These are phyloP conservation scores for Bucorvus abyssinicus DNA, from an alignment of 2,797 vertebrate species.

Conservation along the genomic window DNA sequence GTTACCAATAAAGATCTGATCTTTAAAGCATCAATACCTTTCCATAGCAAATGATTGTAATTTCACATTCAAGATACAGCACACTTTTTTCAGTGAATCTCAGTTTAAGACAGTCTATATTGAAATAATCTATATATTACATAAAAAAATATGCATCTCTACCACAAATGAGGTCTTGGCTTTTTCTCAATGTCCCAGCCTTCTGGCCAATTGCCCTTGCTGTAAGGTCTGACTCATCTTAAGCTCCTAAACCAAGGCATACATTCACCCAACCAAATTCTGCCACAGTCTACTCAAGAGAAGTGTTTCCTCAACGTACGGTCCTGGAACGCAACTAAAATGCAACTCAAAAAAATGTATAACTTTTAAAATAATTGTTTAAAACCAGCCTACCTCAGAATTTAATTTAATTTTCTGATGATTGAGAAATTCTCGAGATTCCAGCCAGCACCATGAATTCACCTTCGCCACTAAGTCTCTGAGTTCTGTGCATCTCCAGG, in stretches of 20 bases:
- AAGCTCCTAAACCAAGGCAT: background rate
- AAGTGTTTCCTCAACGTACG: background rate
- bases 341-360: background rate
- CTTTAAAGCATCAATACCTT: conserved; percentile 29
- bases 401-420: background rate
- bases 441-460: background rate
- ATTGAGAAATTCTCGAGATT: background rate
- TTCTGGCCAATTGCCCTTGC: background rate
- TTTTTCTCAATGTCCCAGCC: background rate
- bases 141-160: conserved; percentile 68
- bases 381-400: background rate
- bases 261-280: background rate
- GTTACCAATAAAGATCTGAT: background rate
- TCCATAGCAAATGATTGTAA: conserved; percentile 28
- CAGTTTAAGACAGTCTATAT: conserved; percentile 36
- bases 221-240: background rate
- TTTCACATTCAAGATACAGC: conserved; percentile 58
- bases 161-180: conserved; percentile 55
- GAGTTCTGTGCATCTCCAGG: background rate
- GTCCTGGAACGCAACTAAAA: background rate
- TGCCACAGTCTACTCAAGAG: background rate
- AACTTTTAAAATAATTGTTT: background rate
- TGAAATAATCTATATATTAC: conserved; percentile 56
- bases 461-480: background rate
- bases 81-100: background rate